phyloP scores from a whole-genome alignment of 2,888 invertebrate species.

The Ischnus inquisitorius region DNA sequence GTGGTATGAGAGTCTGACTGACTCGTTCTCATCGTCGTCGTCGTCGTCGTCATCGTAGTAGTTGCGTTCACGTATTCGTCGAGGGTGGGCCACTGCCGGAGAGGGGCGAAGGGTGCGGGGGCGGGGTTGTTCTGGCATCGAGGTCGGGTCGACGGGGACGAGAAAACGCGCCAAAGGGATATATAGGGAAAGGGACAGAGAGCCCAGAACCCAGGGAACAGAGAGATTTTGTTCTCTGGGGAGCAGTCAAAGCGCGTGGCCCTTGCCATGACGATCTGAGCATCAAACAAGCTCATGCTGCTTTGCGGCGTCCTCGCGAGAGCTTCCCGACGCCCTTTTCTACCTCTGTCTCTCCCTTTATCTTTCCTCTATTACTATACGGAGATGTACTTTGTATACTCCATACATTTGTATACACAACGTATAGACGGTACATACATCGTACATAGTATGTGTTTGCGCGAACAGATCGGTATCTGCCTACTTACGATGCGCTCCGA shows the following conservation, averaged over 20 bases:
- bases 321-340: slow-evolving; percentile 62
- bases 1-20: slow-evolving; percentile 55
- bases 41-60: slow-evolving; percentile 10
- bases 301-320: slow-evolving; percentile 74
- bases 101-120: slow-evolving; percentile 62
- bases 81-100: slow-evolving; percentile 49
- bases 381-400: not conserved
- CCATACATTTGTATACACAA: slow-evolving; percentile 36
- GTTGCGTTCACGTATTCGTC: slow-evolving; percentile 43
- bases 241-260: slow-evolving; percentile 84
- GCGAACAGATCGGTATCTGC: slow-evolving; percentile 73
- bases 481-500: slow-evolving; percentile 77
- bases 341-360: slow-evolving; percentile 38
- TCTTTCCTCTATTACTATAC: slow-evolving; percentile 30
- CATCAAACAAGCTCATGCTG: slow-evolving; percentile 82
- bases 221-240: slow-evolving; percentile 84
- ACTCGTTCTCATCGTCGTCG: slow-evolving; percentile 26
- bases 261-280: slow-evolving; percentile 83
- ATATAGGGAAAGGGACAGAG: slow-evolving; percentile 58
- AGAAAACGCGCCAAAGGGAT: slow-evolving; percentile 63
- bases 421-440: slow-evolving; percentile 60
- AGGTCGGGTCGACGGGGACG: slow-evolving; percentile 60
- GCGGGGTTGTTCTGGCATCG: slow-evolving; percentile 63
- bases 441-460: slow-evolving; percentile 55
- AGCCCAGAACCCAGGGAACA: slow-evolving; percentile 73